Conservation (phyloP, 2,797 vertebrate genomes). For the Bufotes viridis region DNA sequence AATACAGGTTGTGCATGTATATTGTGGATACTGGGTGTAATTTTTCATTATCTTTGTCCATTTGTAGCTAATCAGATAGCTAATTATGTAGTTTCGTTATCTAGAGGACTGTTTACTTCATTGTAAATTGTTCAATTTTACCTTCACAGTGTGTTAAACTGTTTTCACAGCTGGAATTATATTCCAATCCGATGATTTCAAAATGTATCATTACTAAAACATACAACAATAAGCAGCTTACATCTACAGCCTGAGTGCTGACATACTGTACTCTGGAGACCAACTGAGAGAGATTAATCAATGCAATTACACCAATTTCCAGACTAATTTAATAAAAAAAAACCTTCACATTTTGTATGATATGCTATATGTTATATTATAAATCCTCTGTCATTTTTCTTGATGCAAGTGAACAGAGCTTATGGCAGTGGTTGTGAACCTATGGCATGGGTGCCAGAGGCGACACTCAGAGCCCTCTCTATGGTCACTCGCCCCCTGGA, state of each 20-base stretch:
- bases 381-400: background rate
- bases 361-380: background rate
- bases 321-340: background rate
- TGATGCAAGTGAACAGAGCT: background rate
- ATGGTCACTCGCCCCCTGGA: too few relatives aligned
- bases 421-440: too few relatives aligned
- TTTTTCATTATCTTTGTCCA: background rate
- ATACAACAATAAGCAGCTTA: background rate
- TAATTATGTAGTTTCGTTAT: background rate
- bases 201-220: background rate
- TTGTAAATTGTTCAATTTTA: background rate
- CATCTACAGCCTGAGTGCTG: background rate
- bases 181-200: background rate
- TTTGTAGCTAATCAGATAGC: background rate
- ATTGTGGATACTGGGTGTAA: background rate
- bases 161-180: background rate
- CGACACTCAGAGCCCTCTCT: too few relatives aligned
- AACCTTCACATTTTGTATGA: background rate
- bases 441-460: too few relatives aligned
- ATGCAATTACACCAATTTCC: background rate
- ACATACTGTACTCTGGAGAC: background rate
- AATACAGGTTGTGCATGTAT: slow-evolving; percentile 20
- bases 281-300: background rate
- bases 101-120: background rate
- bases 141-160: background rate